Percentiles rank a stretch among this genome's conserved stretches.
Evolutionary conservation across 2,113 vertebrate genomes (phyloP).

Genomic region (Nanorana parkeri): DNA sequence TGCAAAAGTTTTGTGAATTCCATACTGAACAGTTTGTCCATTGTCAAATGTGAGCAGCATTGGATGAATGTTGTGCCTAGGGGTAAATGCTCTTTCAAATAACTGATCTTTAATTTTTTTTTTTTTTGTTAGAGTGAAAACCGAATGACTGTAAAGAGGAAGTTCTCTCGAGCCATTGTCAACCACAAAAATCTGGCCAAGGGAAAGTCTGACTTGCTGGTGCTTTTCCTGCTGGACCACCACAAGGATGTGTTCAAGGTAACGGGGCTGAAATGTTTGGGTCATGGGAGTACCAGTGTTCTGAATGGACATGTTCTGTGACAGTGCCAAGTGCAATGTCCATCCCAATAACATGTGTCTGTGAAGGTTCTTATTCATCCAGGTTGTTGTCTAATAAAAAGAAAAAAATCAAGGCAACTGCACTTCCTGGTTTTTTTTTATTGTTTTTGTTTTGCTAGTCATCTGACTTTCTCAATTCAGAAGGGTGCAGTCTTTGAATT

Average conservation of each 20-base stretch:
- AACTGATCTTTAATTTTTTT: neutral
- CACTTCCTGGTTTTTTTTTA: no score
- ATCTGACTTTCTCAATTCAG: no score
- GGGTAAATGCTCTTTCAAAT: neutral
- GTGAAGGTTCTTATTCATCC: no score
- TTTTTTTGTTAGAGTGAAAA: constrained; percentile 83
- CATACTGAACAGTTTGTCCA: neutral
- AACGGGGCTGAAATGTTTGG: constrained; percentile 13
- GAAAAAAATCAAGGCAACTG: no score
- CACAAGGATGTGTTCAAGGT: constrained; percentile 95
- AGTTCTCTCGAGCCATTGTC: constrained; percentile 89
- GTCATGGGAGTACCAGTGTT: no score
- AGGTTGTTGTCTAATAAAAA: no score
- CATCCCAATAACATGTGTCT: no score
- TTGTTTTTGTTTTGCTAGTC: no score
- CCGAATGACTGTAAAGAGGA: constrained; percentile 94
- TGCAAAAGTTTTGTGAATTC: neutral
- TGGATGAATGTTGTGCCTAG: no score
- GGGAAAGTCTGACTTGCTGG: constrained; percentile 93
- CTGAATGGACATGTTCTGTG: no score
- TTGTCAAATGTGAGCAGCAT: neutral
- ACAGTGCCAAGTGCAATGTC: no score
- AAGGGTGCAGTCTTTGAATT: no score
- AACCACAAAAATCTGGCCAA: constrained; percentile 87
- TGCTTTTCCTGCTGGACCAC: constrained; percentile 94